phyloP scores from a whole-genome alignment of 2,113 vertebrate genomes.

The Anser brachyrhynchus region DNA sequence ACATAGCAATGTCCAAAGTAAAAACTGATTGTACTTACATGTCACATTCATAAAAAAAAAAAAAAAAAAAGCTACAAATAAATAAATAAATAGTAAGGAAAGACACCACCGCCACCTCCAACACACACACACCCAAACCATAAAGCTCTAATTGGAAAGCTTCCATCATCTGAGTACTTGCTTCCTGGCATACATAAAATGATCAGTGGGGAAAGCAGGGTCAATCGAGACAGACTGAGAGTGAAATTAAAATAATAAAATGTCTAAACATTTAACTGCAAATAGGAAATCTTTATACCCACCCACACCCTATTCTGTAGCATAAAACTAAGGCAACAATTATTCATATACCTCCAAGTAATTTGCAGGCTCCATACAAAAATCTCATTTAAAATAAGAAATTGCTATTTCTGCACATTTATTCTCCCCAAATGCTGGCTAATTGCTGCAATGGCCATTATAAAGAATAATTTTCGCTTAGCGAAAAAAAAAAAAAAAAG shows the following conservation, averaged over 20 bases:
- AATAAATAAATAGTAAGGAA: background rate
- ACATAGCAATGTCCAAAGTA: conserved; percentile 49
- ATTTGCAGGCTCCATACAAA: conserved; percentile 84
- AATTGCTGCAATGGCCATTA: conserved; percentile 89
- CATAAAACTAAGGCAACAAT: conserved; percentile 82
- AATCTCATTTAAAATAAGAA: conserved; percentile 89
- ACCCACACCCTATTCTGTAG: conserved; percentile 81
- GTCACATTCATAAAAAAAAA: conserved; percentile 65
- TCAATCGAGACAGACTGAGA: conserved; percentile 81
- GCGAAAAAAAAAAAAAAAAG: conserved; percentile 85
- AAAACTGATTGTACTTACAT: conserved; percentile 70
- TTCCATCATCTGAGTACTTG: conserved; percentile 78
- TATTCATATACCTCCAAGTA: conserved; percentile 86
- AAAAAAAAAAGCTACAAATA: background rate
- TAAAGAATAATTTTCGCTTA: conserved; percentile 89
- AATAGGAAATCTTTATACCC: conserved; percentile 86
- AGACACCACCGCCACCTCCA: background rate
- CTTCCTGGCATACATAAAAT: conserved; percentile 75
- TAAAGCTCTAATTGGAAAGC: conserved; percentile 76
- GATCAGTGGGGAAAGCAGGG: conserved; percentile 80
- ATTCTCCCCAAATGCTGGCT: conserved; percentile 87
- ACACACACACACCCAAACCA: background rate
- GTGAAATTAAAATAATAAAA: conserved; percentile 88
- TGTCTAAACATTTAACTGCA: conserved; percentile 87
- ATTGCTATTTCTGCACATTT: conserved; percentile 87